Percentiles rank a stretch among this genome's conserved stretches.
Conservation (phyloP, 2,113 vertebrate species). For the Oxyura jamaicensis region DNA sequence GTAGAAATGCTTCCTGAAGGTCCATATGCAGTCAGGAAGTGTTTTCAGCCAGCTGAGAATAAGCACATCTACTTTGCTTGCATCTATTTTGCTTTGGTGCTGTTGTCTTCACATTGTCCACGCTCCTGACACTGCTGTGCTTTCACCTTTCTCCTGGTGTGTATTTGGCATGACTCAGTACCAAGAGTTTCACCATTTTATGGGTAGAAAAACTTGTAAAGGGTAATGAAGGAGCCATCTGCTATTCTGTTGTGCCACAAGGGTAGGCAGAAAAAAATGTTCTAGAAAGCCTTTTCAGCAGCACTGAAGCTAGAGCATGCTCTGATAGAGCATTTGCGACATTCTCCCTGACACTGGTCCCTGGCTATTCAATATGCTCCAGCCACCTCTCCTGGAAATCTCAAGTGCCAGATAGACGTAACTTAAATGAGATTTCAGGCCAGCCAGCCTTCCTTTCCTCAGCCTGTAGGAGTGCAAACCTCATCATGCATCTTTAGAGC, state of each 20-base stretch:
- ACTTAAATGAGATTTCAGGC: neutral
- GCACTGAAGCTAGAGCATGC: neutral
- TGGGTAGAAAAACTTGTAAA: neutral
- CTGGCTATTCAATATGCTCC: neutral
- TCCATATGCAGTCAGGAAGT: neutral
- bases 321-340: neutral
- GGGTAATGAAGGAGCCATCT: neutral
- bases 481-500: neutral
- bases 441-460: neutral
- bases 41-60: neutral
- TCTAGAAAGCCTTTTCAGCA: neutral
- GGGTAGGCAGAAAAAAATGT: neutral
- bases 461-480: neutral
- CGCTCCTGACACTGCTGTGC: neutral
- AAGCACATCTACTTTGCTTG: neutral
- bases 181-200: neutral
- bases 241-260: accelerated
- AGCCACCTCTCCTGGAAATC: neutral
- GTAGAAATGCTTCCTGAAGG: neutral
- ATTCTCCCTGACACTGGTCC: neutral
- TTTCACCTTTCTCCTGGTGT: neutral
- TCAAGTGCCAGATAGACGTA: neutral
- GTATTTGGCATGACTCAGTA: neutral
- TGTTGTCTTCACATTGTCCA: neutral
- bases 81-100: neutral